Percentiles rank a stretch among this genome's conserved stretches.
Evolutionary conservation across 2,797 vertebrate genomes (phyloP).

Genomic region (Remorina albescens): DNA sequence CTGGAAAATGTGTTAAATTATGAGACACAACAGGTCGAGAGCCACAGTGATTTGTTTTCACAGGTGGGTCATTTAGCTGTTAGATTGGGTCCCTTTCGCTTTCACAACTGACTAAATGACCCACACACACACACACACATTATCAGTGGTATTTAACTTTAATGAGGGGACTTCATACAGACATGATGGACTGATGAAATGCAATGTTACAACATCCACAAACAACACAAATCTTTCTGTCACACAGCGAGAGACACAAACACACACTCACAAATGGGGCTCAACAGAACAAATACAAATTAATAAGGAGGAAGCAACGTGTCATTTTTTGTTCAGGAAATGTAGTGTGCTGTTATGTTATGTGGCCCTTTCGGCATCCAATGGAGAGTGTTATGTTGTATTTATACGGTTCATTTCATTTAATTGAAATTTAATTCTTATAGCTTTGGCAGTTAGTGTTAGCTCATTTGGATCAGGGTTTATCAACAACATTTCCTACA

Average conservation of each 20-base stretch:
- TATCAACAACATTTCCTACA: too few species aligned
- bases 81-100: neutral
- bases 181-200: conserved; percentile 14
- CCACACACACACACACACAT: neutral
- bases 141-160: conserved; percentile 3
- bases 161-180: neutral
- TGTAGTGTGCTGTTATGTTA: too few species aligned
- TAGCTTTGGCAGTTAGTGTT: too few species aligned
- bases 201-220: conserved; percentile 25
- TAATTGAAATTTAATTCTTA: too few species aligned
- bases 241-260: neutral
- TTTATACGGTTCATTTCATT: too few species aligned
- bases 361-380: too few species aligned
- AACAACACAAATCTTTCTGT: neutral
- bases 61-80: neutral
- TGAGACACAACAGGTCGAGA: neutral
- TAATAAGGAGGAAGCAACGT: neutral
- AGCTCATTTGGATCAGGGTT: too few species aligned
- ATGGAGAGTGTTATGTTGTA: too few species aligned
- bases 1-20: conserved; percentile 8
- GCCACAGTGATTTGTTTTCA: neutral
- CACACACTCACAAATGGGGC: neutral
- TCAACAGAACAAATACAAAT: neutral
- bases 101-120: conserved; percentile 7
- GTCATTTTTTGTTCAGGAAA: too few species aligned